phyloP scores from a whole-genome alignment of 2,113 vertebrate genomes.

The Tragelaphus imberbis region DNA sequence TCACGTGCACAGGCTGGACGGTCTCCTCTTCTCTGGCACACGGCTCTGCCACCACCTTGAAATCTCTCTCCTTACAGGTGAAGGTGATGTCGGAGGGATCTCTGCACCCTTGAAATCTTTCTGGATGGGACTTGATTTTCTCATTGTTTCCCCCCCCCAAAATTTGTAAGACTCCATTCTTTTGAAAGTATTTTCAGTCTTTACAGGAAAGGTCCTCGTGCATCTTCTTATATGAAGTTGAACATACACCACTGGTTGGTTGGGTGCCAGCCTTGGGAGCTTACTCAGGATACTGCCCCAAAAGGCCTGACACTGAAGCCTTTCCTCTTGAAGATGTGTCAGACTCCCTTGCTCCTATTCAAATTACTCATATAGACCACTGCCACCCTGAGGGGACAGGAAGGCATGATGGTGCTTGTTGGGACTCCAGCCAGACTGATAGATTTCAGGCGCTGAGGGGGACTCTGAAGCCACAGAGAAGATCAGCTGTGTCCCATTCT shows the following conservation, averaged over 20 bases:
- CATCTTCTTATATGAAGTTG: neutral
- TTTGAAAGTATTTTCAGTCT: neutral
- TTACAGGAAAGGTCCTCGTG: neutral
- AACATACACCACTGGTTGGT: neutral
- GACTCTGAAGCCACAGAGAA: neutral
- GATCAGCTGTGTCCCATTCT: neutral
- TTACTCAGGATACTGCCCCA: fast-evolving
- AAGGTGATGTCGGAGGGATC: neutral
- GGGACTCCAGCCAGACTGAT: neutral
- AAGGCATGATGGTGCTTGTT: slow-evolving; percentile 79
- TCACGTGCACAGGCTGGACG: neutral
- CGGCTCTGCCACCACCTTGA: neutral
- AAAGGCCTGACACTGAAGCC: neutral
- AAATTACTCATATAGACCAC: neutral
- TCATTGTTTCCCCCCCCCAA: neutral
- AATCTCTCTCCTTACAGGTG: neutral
- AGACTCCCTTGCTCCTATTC: neutral
- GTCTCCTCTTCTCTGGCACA: neutral
- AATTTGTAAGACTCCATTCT: neutral
- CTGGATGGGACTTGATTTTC: neutral
- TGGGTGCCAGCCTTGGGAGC: neutral
- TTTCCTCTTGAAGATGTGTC: neutral
- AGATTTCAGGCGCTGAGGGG: neutral
- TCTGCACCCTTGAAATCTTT: neutral
- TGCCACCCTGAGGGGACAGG: slow-evolving; percentile 71